Conservation (phyloP, 2,888 invertebrate species). For the Quadroppia sp. region DNA sequence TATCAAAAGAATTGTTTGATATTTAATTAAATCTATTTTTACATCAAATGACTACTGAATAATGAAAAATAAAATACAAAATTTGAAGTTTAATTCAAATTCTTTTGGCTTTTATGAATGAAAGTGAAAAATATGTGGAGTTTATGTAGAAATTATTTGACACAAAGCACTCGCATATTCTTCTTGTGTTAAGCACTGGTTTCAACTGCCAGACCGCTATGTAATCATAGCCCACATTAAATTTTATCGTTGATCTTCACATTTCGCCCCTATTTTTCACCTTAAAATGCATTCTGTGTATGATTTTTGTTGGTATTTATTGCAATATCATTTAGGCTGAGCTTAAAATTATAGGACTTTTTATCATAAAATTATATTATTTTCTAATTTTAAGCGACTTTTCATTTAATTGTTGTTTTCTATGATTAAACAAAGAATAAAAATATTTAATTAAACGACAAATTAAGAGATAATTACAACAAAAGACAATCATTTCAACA, state of each 20-base stretch:
- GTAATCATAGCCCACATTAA: slow-evolving; percentile 5
- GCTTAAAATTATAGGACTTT: too few species aligned
- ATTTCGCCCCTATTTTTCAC: not conserved
- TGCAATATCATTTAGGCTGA: not conserved
- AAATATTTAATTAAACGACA: too few species aligned
- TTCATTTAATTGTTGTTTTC: too few species aligned
- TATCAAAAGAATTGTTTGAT: too few species aligned
- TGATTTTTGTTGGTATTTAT: not conserved
- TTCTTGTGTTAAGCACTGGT: not conserved
- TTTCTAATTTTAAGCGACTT: too few species aligned
- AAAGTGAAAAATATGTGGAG: not conserved
- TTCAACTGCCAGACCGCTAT: not conserved
- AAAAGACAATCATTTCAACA: not conserved
- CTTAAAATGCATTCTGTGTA: not conserved
- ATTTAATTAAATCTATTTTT: too few species aligned
- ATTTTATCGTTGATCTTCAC: slow-evolving; percentile 4
- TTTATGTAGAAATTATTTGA: not conserved
- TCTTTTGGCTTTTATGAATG: slow-evolving; percentile 28
- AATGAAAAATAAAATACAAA: too few species aligned
- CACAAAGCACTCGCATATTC: not conserved
- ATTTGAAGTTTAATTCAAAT: too few species aligned
- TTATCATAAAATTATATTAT: too few species aligned
- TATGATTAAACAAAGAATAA: too few species aligned
- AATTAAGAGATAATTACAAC: not conserved
- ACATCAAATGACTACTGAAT: too few species aligned